phyloP scores from a whole-genome alignment of 2,888 invertebrate genomes.

The Lepidocyrtoides sp. region DNA sequence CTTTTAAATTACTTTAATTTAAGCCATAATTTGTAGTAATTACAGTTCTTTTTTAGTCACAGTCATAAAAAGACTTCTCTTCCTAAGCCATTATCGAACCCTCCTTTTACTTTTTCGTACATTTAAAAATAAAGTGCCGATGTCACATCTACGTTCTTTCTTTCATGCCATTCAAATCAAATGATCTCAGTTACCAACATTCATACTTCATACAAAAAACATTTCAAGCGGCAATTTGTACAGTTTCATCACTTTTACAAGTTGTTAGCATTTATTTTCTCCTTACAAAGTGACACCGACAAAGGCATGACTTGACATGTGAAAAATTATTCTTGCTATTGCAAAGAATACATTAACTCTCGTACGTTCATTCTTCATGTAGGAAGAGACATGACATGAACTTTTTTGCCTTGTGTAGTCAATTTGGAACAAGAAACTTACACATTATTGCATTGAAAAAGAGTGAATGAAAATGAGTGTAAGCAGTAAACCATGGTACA shows the following conservation, averaged over 20 bases:
- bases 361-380: too few relatives aligned
- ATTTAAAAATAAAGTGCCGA: too few relatives aligned
- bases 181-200: too few relatives aligned
- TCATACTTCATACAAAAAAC: background rate
- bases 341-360: too few relatives aligned
- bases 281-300: constrained; percentile 11
- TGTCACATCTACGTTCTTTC: background rate
- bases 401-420: background rate
- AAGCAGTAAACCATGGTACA: too few relatives aligned
- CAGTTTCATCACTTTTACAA: background rate
- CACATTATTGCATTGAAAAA: too few relatives aligned
- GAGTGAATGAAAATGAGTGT: background rate
- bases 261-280: background rate
- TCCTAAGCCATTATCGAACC: too few relatives aligned
- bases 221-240: background rate
- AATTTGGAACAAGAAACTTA: background rate
- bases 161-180: too few relatives aligned
- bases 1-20: background rate
- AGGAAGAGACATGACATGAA: too few relatives aligned
- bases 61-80: too few relatives aligned
- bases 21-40: constrained; percentile 4
- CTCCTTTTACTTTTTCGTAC: too few relatives aligned
- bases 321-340: background rate
- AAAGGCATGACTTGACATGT: background rate
- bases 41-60: background rate